Evolutionary conservation across 92 coral and sea anemone genomes (phyloP).

Genomic region (Virgularia gustaviana): DNA sequence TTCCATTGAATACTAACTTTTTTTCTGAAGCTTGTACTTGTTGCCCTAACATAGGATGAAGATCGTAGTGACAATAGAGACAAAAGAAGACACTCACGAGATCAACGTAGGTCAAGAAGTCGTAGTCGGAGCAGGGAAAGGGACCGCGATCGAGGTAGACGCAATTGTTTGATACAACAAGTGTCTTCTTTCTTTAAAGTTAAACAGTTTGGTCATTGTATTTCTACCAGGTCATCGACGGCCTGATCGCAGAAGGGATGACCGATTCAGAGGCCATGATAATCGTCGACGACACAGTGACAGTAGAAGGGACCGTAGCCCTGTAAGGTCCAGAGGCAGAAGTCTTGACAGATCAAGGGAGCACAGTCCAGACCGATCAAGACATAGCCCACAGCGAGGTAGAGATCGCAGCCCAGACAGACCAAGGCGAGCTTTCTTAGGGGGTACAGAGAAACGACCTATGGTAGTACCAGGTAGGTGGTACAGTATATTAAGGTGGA

Average conservation of each 20-base stretch:
- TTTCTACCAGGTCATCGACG: background rate
- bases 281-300: slow-evolving; percentile 41
- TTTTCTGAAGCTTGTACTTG: slow-evolving; percentile 68
- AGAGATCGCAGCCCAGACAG: slow-evolving; percentile 34
- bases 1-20: slow-evolving; percentile 58
- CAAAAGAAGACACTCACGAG: slow-evolving; percentile 10
- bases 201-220: too few relatives aligned
- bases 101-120: slow-evolving; percentile 47
- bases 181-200: too few relatives aligned
- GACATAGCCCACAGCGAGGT: slow-evolving; percentile 6
- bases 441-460: slow-evolving; percentile 6
- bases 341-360: background rate
- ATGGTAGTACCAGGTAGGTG: slow-evolving; percentile 1
- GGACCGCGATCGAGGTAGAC: slow-evolving; percentile 45
- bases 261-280: background rate
- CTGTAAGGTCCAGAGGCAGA: background rate
- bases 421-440: slow-evolving; percentile 8
- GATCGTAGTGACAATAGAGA: slow-evolving; percentile 30
- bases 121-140: slow-evolving; percentile 53
- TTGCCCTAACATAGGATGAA: slow-evolving; percentile 38
- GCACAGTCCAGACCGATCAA: background rate
- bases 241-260: slow-evolving; percentile 16
- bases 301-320: slow-evolving; percentile 49
- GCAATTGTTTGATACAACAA: too few relatives aligned
- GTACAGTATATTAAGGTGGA: background rate